Evolutionary conservation across 1,140 invertebrate species (phyloP).

Genomic region (Diachasmimorpha longicaudata): DNA sequence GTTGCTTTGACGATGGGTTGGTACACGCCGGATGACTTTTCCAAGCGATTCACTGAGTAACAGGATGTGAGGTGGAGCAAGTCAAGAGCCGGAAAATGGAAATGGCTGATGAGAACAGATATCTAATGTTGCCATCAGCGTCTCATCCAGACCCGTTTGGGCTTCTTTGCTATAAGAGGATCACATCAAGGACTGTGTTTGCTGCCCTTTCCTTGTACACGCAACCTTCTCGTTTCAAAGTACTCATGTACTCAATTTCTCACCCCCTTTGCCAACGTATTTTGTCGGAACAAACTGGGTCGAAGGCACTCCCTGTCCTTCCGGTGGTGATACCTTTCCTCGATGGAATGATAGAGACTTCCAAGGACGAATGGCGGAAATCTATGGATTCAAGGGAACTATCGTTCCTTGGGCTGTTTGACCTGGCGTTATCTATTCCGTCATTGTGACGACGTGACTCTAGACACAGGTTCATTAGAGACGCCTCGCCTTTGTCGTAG

Average conservation of each 20-base stretch:
- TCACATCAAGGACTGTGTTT: neutral
- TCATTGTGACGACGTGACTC: neutral
- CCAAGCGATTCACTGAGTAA: slow-evolving; percentile 13
- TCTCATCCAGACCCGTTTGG: neutral
- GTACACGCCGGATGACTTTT: neutral
- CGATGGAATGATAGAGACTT: neutral
- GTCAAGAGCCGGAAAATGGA: neutral
- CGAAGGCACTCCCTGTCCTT: neutral
- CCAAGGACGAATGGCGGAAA: neutral
- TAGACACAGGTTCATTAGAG: neutral
- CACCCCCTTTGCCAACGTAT: neutral
- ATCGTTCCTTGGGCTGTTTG: neutral
- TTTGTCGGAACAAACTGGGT: slow-evolving; percentile 1
- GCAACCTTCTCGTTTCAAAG: neutral
- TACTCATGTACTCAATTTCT: neutral
- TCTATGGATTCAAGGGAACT: neutral
- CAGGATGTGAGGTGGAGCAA: neutral
- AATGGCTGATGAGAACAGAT: slow-evolving; percentile 25
- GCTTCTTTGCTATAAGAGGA: neutral
- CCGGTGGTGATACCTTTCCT: neutral
- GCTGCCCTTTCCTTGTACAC: neutral
- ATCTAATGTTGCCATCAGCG: neutral
- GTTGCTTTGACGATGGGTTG: slow-evolving; percentile 41
- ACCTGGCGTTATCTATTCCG: neutral
- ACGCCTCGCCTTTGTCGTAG: neutral